Evolutionary conservation across 2,113 vertebrate species (phyloP).

Genomic region (Cavia porcellus): DNA sequence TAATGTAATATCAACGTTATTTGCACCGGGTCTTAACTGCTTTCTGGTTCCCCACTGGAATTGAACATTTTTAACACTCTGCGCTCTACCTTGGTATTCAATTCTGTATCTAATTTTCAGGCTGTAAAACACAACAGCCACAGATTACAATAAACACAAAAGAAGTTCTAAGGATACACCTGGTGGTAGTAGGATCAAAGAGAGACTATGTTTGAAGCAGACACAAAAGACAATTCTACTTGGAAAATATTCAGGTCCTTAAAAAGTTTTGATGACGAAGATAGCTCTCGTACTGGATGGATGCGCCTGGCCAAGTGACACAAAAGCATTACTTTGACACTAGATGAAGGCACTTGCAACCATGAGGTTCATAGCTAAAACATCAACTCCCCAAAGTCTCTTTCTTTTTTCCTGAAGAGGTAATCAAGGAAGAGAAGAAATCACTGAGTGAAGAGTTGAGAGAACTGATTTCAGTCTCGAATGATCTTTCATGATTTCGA

Average conservation of each 20-base stretch:
- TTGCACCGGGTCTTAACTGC: constrained; percentile 88
- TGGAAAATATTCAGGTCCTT: not conserved
- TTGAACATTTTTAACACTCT: constrained; percentile 88
- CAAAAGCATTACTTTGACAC: not conserved
- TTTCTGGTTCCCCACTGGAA: constrained; percentile 85
- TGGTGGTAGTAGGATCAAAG: constrained; percentile 83
- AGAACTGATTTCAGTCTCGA: not conserved
- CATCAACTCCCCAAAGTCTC: not conserved
- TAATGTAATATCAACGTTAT: constrained; percentile 92
- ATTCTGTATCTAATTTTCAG: constrained; percentile 91
- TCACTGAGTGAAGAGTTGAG: not conserved
- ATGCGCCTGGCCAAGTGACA: not conserved
- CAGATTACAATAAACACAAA: constrained; percentile 89
- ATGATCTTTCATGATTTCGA: not conserved
- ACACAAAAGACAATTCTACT: constrained; percentile 82
- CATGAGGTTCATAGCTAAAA: not conserved
- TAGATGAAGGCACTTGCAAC: not conserved
- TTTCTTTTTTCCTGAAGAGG: not conserved
- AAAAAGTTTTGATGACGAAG: not conserved
- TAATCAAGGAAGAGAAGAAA: not conserved
- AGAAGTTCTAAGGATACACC: constrained; percentile 85
- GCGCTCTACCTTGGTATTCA: constrained; percentile 87
- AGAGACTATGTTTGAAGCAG: constrained; percentile 84
- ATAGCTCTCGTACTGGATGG: not conserved
- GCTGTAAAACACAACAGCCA: constrained; percentile 91